A percentile compares a stretch with the other conserved stretches of the same genome.
Conservation (phyloP, 2,888 invertebrate genomes). For the Campoletis raptor region DNA sequence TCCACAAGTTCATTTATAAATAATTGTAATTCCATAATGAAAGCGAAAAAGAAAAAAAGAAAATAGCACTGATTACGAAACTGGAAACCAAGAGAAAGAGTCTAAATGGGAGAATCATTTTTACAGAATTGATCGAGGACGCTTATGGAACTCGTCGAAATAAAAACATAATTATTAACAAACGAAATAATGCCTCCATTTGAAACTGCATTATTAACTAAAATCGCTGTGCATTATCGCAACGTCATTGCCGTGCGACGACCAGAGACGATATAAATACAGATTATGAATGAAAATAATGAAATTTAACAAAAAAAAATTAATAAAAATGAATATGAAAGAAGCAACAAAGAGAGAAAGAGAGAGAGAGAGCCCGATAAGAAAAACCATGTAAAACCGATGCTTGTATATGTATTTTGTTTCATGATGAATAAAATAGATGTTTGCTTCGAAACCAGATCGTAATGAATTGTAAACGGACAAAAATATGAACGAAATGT, state of each 20-base stretch:
- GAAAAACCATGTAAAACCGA: constrained; percentile 76
- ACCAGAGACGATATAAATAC: constrained; percentile 67
- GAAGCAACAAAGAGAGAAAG: background rate
- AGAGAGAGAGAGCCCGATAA: constrained; percentile 61
- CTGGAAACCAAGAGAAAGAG: constrained; percentile 56
- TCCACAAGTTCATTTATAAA: constrained; percentile 72
- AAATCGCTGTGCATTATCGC: constrained; percentile 68
- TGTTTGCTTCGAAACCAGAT: constrained; percentile 79
- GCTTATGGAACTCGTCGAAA: constrained; percentile 68
- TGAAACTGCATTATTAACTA: constrained; percentile 71
- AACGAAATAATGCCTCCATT: constrained; percentile 58
- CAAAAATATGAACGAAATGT: constrained; percentile 47
- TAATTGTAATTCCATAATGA: constrained; percentile 63
- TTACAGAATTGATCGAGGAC: constrained; percentile 69
- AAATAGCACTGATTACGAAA: constrained; percentile 55
- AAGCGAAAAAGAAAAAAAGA: constrained; percentile 54
- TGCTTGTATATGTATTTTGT: constrained; percentile 82
- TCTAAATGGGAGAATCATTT: constrained; percentile 69
- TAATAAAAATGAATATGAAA: constrained; percentile 38
- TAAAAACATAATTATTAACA: constrained; percentile 65
- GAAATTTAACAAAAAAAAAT: constrained; percentile 59
- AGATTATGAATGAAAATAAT: constrained; percentile 72
- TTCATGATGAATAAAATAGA: constrained; percentile 82
- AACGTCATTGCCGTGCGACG: constrained; percentile 63
- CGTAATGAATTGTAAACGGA: constrained; percentile 74